Percentiles rank a stretch among this genome's conserved stretches.
Evolutionary conservation across 2,797 vertebrate species (phyloP).

Genomic region (Lepidocolaptes lacrymiger): DNA sequence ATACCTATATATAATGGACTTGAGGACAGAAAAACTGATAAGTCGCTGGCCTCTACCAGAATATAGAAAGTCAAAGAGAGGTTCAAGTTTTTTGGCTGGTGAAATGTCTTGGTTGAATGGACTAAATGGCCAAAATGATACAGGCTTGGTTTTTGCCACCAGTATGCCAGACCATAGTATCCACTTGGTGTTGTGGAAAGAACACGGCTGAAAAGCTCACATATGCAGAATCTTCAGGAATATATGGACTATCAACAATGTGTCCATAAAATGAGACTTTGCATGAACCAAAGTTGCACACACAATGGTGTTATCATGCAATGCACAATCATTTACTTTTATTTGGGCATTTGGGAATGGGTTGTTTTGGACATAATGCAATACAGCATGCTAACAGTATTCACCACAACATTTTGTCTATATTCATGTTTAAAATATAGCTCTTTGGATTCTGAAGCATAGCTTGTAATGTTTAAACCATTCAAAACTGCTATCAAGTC

Average conservation of each 20-base stretch:
- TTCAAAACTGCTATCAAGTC: constrained; percentile 58
- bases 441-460: constrained; percentile 52
- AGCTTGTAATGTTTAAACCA: constrained; percentile 67
- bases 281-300: constrained; percentile 92
- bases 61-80: constrained; percentile 97
- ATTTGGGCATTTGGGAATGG: constrained; percentile 61
- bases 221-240: constrained; percentile 19
- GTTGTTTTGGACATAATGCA: constrained; percentile 64
- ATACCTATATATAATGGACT: constrained; percentile 96
- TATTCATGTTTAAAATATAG: constrained; percentile 65
- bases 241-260: constrained; percentile 10
- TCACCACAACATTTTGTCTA: constrained; percentile 66
- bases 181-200: constrained; percentile 98
- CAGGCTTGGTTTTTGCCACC: constrained; percentile 96
- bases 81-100: constrained; percentile 96
- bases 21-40: constrained; percentile 92
- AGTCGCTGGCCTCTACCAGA: constrained; percentile 97
- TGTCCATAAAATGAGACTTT: constrained; percentile 75
- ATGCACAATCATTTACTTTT: constrained; percentile 80
- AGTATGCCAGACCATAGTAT: constrained; percentile 99
- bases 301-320: constrained; percentile 77
- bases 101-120: constrained; percentile 95
- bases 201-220: constrained; percentile 83
- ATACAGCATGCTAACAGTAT: constrained; percentile 70
- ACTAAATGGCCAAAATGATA: constrained; percentile 92